Evolutionary conservation across 2,888 invertebrate genomes (phyloP).

Genomic region (Muschampia plurimacula): DNA sequence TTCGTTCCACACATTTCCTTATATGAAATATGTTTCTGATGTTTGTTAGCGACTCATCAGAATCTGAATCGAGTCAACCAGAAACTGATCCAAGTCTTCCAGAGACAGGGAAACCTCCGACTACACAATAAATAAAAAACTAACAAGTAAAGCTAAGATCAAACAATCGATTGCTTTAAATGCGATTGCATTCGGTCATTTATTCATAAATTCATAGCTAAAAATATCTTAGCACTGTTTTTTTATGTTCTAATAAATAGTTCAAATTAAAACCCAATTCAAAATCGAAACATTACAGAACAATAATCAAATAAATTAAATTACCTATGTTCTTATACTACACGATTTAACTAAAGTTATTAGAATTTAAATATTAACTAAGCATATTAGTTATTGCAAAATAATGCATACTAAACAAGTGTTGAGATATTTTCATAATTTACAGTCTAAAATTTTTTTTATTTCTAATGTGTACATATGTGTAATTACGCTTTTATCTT

Average conservation of each 20-base stretch:
- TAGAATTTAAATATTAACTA: too few species aligned
- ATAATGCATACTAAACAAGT: background rate
- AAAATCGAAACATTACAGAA: too few species aligned
- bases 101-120: conserved; percentile 58
- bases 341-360: too few species aligned
- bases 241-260: background rate
- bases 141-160: conserved; percentile 51
- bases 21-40: conserved; percentile 22
- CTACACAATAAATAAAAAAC: conserved; percentile 49
- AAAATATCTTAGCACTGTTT: conserved; percentile 9
- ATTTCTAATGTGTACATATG: too few species aligned
- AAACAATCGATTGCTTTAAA: conserved; percentile 36
- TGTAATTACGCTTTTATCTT: too few species aligned
- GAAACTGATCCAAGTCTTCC: conserved; percentile 49
- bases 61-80: conserved; percentile 12
- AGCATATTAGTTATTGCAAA: too few species aligned
- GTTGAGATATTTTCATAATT: background rate
- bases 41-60: conserved; percentile 33
- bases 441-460: too few species aligned
- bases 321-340: too few species aligned
- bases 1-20: background rate
- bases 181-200: conserved; percentile 27
- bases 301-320: too few species aligned
- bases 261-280: too few species aligned
- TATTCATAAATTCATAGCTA: conserved; percentile 10